Evolutionary conservation across 1,140 invertebrate genomes (phyloP).

Genomic region (Brachionus paranguensis): DNA sequence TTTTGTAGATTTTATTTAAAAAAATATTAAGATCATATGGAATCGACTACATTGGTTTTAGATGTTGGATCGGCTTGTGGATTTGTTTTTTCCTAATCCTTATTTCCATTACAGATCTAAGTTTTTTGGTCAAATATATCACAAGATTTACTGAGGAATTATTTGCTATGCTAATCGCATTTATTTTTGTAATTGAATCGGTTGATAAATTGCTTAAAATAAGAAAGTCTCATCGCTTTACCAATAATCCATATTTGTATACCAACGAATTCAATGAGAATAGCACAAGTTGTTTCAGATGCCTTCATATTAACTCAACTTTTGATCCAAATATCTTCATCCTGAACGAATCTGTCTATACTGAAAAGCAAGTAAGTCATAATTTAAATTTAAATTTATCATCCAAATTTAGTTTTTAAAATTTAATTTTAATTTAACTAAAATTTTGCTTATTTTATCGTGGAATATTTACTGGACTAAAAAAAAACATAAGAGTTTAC

Average conservation of each 20-base stretch:
- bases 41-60: slow-evolving; percentile 86
- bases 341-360: background rate
- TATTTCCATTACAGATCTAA: slow-evolving; percentile 88
- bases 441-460: too few relatives aligned
- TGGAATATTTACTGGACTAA: too few relatives aligned
- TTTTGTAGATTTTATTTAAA: background rate
- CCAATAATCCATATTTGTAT: background rate
- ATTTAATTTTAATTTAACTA: too few relatives aligned
- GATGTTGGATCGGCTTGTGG: slow-evolving; percentile 90
- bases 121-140: slow-evolving; percentile 93
- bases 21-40: slow-evolving; percentile 58
- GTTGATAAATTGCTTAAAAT: slow-evolving; percentile 56
- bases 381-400: too few relatives aligned
- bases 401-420: too few relatives aligned
- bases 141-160: slow-evolving; percentile 84
- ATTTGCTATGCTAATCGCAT: slow-evolving; percentile 93
- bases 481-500: too few relatives aligned
- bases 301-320: background rate
- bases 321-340: background rate
- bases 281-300: background rate
- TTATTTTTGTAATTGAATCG: slow-evolving; percentile 98
- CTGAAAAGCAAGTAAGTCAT: background rate
- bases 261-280: slow-evolving; percentile 6
- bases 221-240: background rate
- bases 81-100: slow-evolving; percentile 76